These are phyloP conservation scores for Ormyrus rosae DNA, from an alignment of 2,888 invertebrate species.

Conservation along the genomic window DNA sequence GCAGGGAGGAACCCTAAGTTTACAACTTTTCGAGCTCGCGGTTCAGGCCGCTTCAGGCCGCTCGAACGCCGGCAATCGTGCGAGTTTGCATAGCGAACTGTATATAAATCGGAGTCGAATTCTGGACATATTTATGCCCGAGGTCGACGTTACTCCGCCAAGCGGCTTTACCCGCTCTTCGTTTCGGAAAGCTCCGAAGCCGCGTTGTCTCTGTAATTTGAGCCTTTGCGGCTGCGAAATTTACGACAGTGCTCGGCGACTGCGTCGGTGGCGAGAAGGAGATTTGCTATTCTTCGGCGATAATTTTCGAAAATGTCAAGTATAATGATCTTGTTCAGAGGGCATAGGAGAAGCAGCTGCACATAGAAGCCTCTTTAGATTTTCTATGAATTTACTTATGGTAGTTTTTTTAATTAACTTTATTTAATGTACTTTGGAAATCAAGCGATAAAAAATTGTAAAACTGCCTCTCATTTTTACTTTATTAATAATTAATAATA, in stretches of 20 bases:
- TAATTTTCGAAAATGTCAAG: conserved; percentile 16
- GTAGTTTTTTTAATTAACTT: too few species aligned
- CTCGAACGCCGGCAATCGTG: conserved; percentile 57
- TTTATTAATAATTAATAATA: too few species aligned
- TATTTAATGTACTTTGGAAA: too few species aligned
- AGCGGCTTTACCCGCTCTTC: neutral
- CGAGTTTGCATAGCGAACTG: too few species aligned
- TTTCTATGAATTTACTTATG: too few species aligned
- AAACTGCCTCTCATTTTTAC: too few species aligned
- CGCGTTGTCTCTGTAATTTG: conserved; percentile 22
- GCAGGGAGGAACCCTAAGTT: conserved; percentile 12
- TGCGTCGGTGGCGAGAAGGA: neutral
- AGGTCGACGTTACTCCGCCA: conserved; percentile 60
- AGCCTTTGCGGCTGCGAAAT: conserved; percentile 33
- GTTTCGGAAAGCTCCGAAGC: conserved; percentile 13
- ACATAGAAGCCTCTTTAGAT: too few species aligned
- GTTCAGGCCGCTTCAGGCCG: conserved; percentile 14
- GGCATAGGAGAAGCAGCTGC: too few species aligned
- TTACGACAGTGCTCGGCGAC: conserved; percentile 16
- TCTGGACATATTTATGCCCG: conserved; percentile 62
- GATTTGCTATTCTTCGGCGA: conserved; percentile 11
- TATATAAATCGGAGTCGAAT: conserved; percentile 61
- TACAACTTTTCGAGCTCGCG: conserved; percentile 16
- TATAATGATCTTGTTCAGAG: too few species aligned
- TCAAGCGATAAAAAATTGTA: too few species aligned